Evolutionary conservation across 2,113 vertebrate genomes (phyloP), one percentile per base, ranked within the genome.

Genomic region (Butastur rufipennis): DNA sequence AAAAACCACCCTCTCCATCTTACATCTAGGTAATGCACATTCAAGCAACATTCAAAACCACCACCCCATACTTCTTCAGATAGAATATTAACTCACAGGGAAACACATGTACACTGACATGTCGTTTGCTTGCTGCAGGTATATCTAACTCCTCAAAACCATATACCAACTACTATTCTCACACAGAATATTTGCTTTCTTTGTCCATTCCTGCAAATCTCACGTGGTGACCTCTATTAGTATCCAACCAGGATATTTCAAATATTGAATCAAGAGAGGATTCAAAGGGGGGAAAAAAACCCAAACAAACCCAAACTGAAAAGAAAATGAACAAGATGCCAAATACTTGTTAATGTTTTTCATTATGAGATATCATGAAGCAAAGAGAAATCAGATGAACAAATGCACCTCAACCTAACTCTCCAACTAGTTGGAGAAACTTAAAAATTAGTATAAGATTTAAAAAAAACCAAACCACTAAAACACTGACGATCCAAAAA

Each of bases 221-320:
- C 48, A 40, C 31, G 1, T 7, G 14, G 63, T 63, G 38, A 42
- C 43, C 38, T 59, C 80, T 48, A 29, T 12, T 27, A 22, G 12
- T 20, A 27, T 40, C 25, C 59, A 32, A 16, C 10, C 1, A 1
- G 40, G 43, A 40, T 17, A 36, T 48, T 80, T 58, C 45, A 77
- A 77, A 82, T 32, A 62, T 4, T n/a, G 66, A 94, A 14, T 78
- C 22, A 42, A 53, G 32, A 73, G 7, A n/a, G 1, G 4, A 48
- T 32, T 77, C 47, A 36, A 73, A 65, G 6, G 4, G 11, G 5
- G 7, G 1, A 1, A 4, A 9, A 65, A 52, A 9, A 0, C 23
- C 48, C 55, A 50, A 32, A 48, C 12, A 31, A 91, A 53, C 14
- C 16, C 50, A 47, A 55, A 72, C 17, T 40, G 59, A 53, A 32